Base-by-base conservation (phyloP, 2,113 vertebrate species). In the Misgurnus mizolepis region DNA sequence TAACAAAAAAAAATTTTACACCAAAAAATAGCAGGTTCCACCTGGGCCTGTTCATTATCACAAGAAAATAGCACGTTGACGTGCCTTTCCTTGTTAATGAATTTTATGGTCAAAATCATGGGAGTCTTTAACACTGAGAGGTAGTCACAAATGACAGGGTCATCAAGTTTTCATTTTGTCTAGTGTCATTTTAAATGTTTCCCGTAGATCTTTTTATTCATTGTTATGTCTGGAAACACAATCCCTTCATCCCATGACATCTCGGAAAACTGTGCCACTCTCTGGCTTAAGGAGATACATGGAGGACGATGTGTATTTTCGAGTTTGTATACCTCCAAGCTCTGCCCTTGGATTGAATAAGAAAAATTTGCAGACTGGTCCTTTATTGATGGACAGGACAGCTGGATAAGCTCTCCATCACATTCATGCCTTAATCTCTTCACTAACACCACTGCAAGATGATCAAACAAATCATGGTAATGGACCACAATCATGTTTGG, bases 341-440 rank as follows among this genome's bases (percentile, higher is more conserved):
- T 68, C 8, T 12, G 45, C 14, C 12, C 15, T 60, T 15, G 40
- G 61, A 39, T 34, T 68, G 41, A 69, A 70, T 34, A 27, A 27
- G 64, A n/a, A 34, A 14, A 34, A 34, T 2, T 34, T 2, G 1
- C 1, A 2, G 3, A 14, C n/a, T 0, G 50, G 17, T 34, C 69
- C 14, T 53, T 18, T 60, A 3, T 34, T 34, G 27, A 12, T 55
- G 12, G 55, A 69, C 40, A n/a, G 64, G 14, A 7, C n/a, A 39
- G 58, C 45, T 56, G 45, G 53, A 43, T 17, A 12, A 61, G 56
- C 71, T 71, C 66, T 49, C 11, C 27, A 45, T 47, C 4, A 22
- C 27, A 67, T 22, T 77, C 82, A 80, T 77, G 78, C 78, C 82
- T 80, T 84, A 84, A 77, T 53, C 61, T 53, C n/a, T 9, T 60